Conservation (phyloP, 2,797 vertebrate species). For the Acrossocheilus wenchowensis region DNA sequence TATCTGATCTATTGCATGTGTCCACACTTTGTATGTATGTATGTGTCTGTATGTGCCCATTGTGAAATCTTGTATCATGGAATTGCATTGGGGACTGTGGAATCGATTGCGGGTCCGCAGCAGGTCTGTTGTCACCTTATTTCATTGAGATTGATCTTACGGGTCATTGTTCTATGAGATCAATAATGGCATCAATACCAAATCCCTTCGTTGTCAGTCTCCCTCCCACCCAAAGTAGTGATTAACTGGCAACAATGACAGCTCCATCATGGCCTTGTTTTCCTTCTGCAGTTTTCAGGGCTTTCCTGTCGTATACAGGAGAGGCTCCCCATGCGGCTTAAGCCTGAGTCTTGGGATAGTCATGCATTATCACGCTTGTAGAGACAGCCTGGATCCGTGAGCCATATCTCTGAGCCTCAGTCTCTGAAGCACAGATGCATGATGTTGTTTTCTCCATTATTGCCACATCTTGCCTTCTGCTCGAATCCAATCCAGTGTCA, state of each 20-base stretch:
- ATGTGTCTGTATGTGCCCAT: constrained; percentile 2
- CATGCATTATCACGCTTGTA: constrained; percentile 47
- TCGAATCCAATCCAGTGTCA: not conserved
- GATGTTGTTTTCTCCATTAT: constrained; percentile 26
- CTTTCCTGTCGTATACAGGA: constrained; percentile 27
- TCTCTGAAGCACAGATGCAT: constrained; percentile 26
- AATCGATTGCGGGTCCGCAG: not conserved
- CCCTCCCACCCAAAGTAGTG: constrained; percentile 19
- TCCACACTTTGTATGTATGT: constrained; percentile 13
- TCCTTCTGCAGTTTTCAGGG: constrained; percentile 19
- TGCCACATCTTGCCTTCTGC: constrained; percentile 35
- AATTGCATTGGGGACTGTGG: not conserved
- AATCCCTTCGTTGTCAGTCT: constrained; percentile 19
- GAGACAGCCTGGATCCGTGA: constrained; percentile 29
- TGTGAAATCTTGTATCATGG: not conserved
- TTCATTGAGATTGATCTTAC: constrained; percentile 40
- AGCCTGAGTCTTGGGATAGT: constrained; percentile 17
- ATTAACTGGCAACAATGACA: constrained; percentile 41
- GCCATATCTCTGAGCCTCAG: constrained; percentile 17
- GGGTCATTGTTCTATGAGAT: constrained; percentile 40
- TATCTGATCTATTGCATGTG: not conserved
- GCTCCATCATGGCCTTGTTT: constrained; percentile 48
- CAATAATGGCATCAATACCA: constrained; percentile 43
- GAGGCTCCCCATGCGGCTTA: constrained; percentile 1
- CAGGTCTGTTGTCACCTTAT: constrained; percentile 39